Conservation (phyloP, 1,140 invertebrate genomes). For the Cylas formicarius region DNA sequence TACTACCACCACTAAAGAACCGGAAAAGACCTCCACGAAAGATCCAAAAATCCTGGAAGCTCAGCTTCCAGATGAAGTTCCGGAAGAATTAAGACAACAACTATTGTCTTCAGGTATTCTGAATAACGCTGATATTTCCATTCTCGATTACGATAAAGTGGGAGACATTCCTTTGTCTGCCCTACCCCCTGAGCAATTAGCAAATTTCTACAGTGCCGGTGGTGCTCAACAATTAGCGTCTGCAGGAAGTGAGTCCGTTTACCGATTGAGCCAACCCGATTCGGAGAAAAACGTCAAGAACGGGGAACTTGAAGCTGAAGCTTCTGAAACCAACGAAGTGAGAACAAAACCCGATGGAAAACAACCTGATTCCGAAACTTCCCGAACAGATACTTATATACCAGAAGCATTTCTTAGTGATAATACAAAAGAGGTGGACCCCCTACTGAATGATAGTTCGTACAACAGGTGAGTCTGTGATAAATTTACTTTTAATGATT, state of each 20-base stretch:
- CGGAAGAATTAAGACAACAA: slow-evolving; percentile 75
- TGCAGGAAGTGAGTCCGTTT: slow-evolving; percentile 59
- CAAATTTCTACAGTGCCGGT: slow-evolving; percentile 73
- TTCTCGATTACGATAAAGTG: slow-evolving; percentile 79
- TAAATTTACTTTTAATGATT: too few relatives aligned
- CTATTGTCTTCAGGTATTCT: slow-evolving; percentile 76
- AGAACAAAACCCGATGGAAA: slow-evolving; percentile 41
- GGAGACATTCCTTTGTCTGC: slow-evolving; percentile 79
- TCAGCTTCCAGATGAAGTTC: slow-evolving; percentile 76
- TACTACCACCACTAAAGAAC: slow-evolving; percentile 35
- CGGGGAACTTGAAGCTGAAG: slow-evolving; percentile 41
- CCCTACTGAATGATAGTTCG: slow-evolving; percentile 64
- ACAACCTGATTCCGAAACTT: slow-evolving; percentile 59
- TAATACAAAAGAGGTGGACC: slow-evolving; percentile 63
- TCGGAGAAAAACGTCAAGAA: slow-evolving; percentile 40
- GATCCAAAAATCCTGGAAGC: slow-evolving; percentile 46
- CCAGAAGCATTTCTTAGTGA: slow-evolving; percentile 65
- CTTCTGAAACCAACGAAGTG: slow-evolving; percentile 48
- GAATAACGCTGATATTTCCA: slow-evolving; percentile 77
- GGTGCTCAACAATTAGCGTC: slow-evolving; percentile 56
- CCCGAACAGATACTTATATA: slow-evolving; percentile 60
- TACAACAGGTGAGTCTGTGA: slow-evolving; percentile 56
- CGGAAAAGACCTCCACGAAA: slow-evolving; percentile 41
- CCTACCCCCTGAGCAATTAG: slow-evolving; percentile 75
- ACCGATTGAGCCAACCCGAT: slow-evolving; percentile 54